Percentiles rank a stretch among this genome's conserved stretches.
These are phyloP conservation scores for Eupithecia tripunctaria DNA, from an alignment of 2,888 invertebrate species.

Conservation along the genomic window DNA sequence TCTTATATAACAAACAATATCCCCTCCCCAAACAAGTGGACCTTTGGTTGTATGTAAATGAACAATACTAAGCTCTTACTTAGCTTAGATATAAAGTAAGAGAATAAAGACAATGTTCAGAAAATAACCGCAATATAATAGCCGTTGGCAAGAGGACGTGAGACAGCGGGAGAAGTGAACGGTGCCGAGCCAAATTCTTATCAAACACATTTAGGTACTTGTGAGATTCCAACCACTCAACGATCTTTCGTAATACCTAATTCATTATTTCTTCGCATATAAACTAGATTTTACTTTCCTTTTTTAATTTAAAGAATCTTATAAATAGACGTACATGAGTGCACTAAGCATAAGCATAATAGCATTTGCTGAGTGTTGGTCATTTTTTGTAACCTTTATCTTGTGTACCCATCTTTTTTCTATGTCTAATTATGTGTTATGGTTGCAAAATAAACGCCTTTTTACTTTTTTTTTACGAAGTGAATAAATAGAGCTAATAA, in stretches of 20 bases:
- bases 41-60: background rate
- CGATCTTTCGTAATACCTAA: slow-evolving; percentile 22
- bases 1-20: background rate
- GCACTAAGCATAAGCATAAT: too few species aligned
- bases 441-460: too few species aligned
- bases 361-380: too few species aligned
- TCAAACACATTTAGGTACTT: slow-evolving; percentile 28
- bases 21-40: slow-evolving; percentile 8
- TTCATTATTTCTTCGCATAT: background rate
- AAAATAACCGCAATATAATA: slow-evolving; percentile 23
- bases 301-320: too few species aligned
- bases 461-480: too few species aligned
- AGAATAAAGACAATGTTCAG: slow-evolving; percentile 5
- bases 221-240: slow-evolving; percentile 29
- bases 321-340: too few species aligned
- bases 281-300: background rate
- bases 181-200: slow-evolving; percentile 34
- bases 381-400: too few species aligned
- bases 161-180: slow-evolving; percentile 22
- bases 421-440: too few species aligned
- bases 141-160: slow-evolving; percentile 27
- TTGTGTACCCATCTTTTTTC: too few species aligned
- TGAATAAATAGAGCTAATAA: too few species aligned
- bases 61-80: background rate
- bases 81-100: background rate